Conservation (phyloP, 2,888 invertebrate genomes). For the Terebella lapidaria region DNA sequence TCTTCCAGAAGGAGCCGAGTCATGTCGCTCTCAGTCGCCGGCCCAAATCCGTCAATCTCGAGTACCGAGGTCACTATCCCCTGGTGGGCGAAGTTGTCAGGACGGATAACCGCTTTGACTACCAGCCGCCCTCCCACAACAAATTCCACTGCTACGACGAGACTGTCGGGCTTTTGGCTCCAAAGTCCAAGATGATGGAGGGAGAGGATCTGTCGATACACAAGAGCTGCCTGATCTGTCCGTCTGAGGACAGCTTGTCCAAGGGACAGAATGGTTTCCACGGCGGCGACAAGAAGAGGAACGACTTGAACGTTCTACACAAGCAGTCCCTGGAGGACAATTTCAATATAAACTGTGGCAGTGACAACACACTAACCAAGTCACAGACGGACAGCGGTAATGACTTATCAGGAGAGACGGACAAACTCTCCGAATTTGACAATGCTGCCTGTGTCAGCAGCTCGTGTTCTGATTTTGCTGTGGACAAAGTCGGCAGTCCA, state of each 20-base stretch:
- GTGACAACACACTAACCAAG: neutral
- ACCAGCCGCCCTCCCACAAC: neutral
- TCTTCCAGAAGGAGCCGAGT: neutral
- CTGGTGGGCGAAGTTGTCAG: neutral
- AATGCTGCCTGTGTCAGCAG: neutral
- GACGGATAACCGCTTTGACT: neutral
- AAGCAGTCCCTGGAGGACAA: neutral
- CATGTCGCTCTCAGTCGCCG: neutral
- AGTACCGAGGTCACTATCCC: neutral
- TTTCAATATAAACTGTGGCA: neutral
- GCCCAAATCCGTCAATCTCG: neutral
- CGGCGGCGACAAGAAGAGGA: neutral
- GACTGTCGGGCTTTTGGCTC: neutral
- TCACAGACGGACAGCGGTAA: neutral
- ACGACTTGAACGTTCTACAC: neutral
- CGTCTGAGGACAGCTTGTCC: neutral
- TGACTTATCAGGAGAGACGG: neutral
- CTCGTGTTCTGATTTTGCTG: neutral
- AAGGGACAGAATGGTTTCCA: neutral
- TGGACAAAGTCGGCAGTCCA: neutral
- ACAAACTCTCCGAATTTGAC: neutral
- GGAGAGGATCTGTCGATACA: too few relatives aligned
- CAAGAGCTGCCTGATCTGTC: neutral
- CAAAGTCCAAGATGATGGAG: neutral
- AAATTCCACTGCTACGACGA: neutral